These are phyloP conservation scores for Rallus limicola DNA, from an alignment of 2,113 vertebrate genomes.

Conservation along the genomic window DNA sequence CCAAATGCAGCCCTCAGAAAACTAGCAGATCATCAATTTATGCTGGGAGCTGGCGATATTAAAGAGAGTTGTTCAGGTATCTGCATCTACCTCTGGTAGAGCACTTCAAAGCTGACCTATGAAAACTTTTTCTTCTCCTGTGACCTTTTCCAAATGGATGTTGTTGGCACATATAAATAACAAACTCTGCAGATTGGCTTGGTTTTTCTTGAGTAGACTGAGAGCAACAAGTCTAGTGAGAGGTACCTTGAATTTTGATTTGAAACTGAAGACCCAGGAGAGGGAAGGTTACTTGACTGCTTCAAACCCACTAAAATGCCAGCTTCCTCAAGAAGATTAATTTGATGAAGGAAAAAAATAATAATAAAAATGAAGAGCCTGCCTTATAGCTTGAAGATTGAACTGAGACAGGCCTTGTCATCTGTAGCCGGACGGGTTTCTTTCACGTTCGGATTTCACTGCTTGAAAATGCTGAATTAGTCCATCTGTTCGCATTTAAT, in stretches of 20 bases:
- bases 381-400: slow-evolving; percentile 19
- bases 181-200: background rate
- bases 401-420: slow-evolving; percentile 41
- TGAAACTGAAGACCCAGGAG: slow-evolving; percentile 35
- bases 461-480: slow-evolving; percentile 52
- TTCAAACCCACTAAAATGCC: slow-evolving; percentile 18
- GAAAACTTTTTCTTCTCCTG: background rate
- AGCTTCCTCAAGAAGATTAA: slow-evolving; percentile 1
- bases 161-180: background rate
- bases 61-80: background rate
- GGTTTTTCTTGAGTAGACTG: background rate
- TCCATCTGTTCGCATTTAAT: slow-evolving; percentile 52
- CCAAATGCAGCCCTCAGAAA: background rate
- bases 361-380: background rate
- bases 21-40: background rate
- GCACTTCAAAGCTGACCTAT: background rate
- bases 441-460: slow-evolving; percentile 27
- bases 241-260: slow-evolving; percentile 51
- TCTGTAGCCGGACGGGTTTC: slow-evolving; percentile 17
- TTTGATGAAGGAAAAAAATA: background rate
- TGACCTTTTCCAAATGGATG: background rate
- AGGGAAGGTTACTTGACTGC: slow-evolving; percentile 21
- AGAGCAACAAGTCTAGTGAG: slow-evolving; percentile 40
- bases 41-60: background rate
- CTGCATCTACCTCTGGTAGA: background rate